These are phyloP conservation scores for Atractosteus spatula DNA, from an alignment of 2,113 vertebrate species.

Conservation along the genomic window DNA sequence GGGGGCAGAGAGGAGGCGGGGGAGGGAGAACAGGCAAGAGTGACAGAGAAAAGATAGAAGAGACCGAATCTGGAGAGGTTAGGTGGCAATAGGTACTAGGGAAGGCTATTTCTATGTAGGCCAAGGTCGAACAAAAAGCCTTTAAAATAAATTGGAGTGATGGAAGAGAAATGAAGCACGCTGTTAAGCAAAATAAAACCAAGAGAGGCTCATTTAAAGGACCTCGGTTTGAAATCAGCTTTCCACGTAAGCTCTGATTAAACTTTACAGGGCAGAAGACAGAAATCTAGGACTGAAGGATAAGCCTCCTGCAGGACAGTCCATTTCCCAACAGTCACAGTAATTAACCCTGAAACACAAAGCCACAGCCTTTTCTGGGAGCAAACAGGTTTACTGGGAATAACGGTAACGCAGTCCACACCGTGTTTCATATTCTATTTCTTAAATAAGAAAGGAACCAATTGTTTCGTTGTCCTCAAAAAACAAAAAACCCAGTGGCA, in stretches of 20 bases:
- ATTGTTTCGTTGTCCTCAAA: no score
- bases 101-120: background rate
- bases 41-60: background rate
- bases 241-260: constrained; percentile 7
- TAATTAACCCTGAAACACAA: constrained; percentile 5
- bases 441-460: no score
- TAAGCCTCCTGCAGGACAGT: background rate
- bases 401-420: no score
- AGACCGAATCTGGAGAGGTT: background rate
- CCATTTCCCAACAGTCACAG: background rate
- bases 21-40: background rate
- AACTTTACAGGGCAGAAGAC: background rate
- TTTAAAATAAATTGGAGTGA: background rate
- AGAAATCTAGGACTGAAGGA: background rate
- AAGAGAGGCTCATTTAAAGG: background rate
- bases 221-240: background rate
- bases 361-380: background rate
- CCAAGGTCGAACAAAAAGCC: constrained; percentile 13
- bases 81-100: background rate
- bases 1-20: no score
- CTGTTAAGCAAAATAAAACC: background rate
- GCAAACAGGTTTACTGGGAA: background rate
- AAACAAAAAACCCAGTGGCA: no score
- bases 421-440: no score
- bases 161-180: background rate